Conservation (phyloP, 2,888 invertebrate species). For the Elegia similella region DNA sequence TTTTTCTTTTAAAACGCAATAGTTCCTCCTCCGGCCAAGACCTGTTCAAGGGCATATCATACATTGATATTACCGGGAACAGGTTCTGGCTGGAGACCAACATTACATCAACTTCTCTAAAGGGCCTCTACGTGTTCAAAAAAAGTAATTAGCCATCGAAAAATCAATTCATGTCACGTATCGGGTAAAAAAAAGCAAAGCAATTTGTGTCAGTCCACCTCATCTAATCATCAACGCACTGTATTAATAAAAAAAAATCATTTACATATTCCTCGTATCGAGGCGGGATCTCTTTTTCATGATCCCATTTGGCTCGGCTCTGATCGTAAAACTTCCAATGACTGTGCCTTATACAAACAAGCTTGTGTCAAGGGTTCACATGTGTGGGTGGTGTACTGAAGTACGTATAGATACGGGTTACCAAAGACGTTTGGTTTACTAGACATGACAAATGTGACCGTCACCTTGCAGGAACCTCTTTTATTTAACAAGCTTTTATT, state of each 20-base stretch:
- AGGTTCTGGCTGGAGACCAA: too few species aligned
- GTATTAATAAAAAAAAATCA: conserved; percentile 47
- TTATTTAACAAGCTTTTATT: too few species aligned
- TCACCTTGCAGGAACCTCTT: too few species aligned
- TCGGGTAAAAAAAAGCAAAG: not conserved
- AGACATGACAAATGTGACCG: not conserved
- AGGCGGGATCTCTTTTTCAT: conserved; percentile 57
- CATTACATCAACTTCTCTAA: too few species aligned
- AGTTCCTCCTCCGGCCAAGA: too few species aligned
- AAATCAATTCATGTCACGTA: not conserved
- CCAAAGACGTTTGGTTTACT: not conserved
- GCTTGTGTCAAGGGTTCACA: conserved; percentile 27
- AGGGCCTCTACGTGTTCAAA: too few species aligned
- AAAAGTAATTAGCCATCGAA: not conserved
- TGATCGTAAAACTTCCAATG: conserved; percentile 24
- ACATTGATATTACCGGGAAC: too few species aligned
- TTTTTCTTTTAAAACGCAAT: too few species aligned
- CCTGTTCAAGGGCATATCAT: too few species aligned
- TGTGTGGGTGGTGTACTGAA: conserved; percentile 20
- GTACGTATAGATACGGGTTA: not conserved
- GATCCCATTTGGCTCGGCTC: conserved; percentile 62
- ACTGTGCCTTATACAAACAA: conserved; percentile 48
- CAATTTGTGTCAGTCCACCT: conserved; percentile 11
- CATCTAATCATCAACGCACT: conserved; percentile 38
- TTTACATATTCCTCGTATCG: conserved; percentile 55